These are phyloP conservation scores for Artibeus lituratus DNA, from an alignment of 2,797 vertebrate species.

Conservation along the genomic window DNA sequence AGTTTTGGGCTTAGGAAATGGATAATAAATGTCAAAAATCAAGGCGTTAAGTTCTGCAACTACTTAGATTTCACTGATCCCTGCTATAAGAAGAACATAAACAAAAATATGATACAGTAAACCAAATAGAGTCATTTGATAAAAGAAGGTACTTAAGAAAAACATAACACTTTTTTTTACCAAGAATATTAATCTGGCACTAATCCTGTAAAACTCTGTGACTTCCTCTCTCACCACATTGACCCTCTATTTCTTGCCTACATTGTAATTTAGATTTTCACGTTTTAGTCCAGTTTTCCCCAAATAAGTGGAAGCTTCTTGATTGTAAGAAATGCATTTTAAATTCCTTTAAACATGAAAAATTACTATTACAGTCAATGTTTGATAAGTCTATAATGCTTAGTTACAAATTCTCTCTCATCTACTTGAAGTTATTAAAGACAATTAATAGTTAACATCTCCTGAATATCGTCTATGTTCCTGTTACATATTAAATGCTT, in stretches of 20 bases:
- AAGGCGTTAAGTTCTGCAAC: constrained; percentile 74
- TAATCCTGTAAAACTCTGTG: background rate
- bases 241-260: background rate
- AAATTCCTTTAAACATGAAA: background rate
- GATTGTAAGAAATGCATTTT: background rate
- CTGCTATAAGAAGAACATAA: constrained; percentile 58
- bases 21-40: constrained; percentile 74
- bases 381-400: background rate
- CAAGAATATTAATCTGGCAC: background rate
- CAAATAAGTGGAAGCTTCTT: background rate
- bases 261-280: background rate
- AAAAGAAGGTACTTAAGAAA: background rate
- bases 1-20: constrained; percentile 77
- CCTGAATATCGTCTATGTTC: background rate
- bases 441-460: background rate
- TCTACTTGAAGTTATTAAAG: background rate
- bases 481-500: background rate
- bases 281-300: background rate
- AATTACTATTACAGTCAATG: background rate
- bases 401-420: constrained; percentile 14
- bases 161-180: background rate
- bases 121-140: constrained; percentile 39
- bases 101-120: constrained; percentile 61
- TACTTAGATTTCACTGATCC: constrained; percentile 72
- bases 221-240: background rate